Evolutionary conservation across 2,888 invertebrate genomes (phyloP).

Genomic region (Hypena proboscidalis): DNA sequence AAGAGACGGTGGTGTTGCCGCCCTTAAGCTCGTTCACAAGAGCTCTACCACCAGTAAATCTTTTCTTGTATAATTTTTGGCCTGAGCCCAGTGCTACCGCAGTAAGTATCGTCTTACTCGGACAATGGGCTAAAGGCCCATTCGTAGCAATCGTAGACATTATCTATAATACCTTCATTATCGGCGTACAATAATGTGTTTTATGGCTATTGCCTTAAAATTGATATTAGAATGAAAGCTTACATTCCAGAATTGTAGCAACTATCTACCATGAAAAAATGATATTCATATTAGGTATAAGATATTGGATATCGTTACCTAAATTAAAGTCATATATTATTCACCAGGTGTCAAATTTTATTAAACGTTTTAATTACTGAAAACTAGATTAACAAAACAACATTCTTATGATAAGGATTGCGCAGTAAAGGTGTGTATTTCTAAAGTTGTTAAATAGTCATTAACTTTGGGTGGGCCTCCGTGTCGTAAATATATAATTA

Average conservation of each 20-base stretch:
- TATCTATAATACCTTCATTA: neutral
- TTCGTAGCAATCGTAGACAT: neutral
- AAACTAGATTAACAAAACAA: neutral
- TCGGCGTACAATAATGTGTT: neutral
- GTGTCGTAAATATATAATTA: constrained; percentile 42
- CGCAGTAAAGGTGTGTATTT: neutral
- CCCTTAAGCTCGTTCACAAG: no score
- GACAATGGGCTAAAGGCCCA: neutral
- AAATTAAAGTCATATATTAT: neutral
- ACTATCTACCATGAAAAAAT: no score
- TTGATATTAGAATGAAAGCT: neutral
- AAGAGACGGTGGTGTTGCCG: no score
- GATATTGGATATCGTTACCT: neutral
- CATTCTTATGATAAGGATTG: neutral
- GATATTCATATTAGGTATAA: no score
- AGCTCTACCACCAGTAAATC: no score
- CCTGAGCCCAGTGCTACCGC: constrained; percentile 33
- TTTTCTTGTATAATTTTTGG: no score
- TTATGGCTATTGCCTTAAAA: neutral
- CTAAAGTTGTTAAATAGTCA: constrained; percentile 27
- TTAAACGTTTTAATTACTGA: neutral
- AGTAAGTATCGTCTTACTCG: constrained; percentile 30
- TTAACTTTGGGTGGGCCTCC: constrained; percentile 39
- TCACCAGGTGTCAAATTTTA: neutral
- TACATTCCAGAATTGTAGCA: neutral